A percentile compares a stretch with the other conserved stretches of the same genome.
Conservation (phyloP, 1,140 invertebrate species). For the Carposina sasakii region DNA sequence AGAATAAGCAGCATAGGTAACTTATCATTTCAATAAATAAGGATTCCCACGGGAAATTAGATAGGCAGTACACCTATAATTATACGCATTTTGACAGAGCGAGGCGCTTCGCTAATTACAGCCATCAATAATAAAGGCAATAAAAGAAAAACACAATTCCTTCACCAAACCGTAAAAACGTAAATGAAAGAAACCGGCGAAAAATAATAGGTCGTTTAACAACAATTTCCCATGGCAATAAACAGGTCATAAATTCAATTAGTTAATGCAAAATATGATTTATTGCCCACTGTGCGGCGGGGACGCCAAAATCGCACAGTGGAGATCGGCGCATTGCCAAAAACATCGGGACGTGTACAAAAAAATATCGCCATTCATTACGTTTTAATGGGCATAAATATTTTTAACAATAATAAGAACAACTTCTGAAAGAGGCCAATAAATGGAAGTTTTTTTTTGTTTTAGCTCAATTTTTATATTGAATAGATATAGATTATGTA, state of each 20-base stretch:
- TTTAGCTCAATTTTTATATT: too few relatives aligned
- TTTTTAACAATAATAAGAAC: too few relatives aligned
- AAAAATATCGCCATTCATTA: conserved; percentile 36
- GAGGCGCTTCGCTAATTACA: too few relatives aligned
- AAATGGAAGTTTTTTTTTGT: too few relatives aligned
- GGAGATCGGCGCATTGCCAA: conserved; percentile 35
- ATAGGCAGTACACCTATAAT: too few relatives aligned
- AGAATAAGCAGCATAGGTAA: too few relatives aligned
- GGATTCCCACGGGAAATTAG: too few relatives aligned
- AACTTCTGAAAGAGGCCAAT: too few relatives aligned
- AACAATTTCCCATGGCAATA: conserved; percentile 37
- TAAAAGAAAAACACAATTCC: neutral
- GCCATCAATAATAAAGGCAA: too few relatives aligned
- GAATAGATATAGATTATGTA: too few relatives aligned
- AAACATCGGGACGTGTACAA: conserved; percentile 25
- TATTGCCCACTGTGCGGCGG: conserved; percentile 23
- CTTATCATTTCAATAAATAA: too few relatives aligned
- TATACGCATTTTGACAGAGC: too few relatives aligned
- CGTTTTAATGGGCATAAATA: conserved; percentile 47
- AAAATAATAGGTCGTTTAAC: conserved; percentile 37
- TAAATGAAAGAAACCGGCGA: neutral
- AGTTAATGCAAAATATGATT: conserved; percentile 47
- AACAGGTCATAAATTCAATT: conserved; percentile 45
- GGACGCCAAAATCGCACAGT: conserved; percentile 28
- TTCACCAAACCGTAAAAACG: neutral